A percentile compares a stretch with the other conserved stretches of the same genome.
phyloP scores from a whole-genome alignment of 2,113 vertebrate genomes.

The Vulpes vulpes region DNA sequence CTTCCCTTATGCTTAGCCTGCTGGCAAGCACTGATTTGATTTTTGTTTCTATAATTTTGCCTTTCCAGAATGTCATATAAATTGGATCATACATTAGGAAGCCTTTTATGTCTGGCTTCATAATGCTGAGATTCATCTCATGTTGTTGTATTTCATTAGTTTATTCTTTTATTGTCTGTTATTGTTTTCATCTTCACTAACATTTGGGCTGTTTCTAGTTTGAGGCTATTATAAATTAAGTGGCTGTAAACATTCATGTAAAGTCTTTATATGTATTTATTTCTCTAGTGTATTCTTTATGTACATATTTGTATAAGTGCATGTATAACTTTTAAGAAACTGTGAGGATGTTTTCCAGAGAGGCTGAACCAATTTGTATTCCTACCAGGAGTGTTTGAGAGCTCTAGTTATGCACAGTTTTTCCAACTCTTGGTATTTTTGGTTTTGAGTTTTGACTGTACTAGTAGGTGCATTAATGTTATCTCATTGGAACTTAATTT shows the following conservation, averaged over 20 bases:
- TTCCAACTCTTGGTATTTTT: neutral
- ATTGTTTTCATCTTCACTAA: neutral
- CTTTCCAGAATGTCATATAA: neutral
- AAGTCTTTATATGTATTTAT: neutral
- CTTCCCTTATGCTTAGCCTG: neutral
- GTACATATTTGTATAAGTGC: neutral
- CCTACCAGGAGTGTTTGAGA: neutral
- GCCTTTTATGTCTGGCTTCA: neutral
- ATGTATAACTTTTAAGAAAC: neutral
- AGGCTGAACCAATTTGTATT: neutral
- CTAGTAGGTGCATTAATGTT: neutral
- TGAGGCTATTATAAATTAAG: neutral
- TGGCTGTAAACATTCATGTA: neutral
- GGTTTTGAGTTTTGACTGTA: neutral
- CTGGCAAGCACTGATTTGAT: neutral
- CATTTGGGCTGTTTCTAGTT: neutral
- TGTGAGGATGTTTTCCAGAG: neutral
- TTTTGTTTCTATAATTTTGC: neutral
- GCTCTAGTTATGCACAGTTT: neutral
- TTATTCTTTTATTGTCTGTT: neutral
- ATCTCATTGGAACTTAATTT: slow-evolving; percentile 1
- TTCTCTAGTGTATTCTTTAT: neutral
- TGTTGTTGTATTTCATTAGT: neutral
- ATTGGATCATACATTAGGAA: neutral
- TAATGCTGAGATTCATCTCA: neutral